Conservation (phyloP, 2,797 vertebrate species). For the Gymnodraco acuticeps region DNA sequence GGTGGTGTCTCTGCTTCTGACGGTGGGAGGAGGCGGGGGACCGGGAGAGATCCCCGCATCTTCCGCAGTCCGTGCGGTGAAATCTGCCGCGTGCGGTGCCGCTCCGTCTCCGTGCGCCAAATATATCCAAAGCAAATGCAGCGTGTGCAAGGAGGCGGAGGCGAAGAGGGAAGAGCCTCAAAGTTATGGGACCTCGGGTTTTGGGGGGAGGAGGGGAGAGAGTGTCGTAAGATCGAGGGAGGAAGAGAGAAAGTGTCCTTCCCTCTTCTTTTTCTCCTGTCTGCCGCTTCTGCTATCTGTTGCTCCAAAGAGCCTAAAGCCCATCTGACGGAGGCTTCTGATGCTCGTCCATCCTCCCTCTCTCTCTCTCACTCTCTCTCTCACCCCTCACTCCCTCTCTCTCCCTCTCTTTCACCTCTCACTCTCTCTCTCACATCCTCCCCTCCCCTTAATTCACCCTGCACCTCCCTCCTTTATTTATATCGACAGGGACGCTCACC, state of each 20-base stretch:
- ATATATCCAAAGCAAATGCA: conserved; percentile 21
- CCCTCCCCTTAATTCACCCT: conserved; percentile 31
- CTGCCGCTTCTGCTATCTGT: conserved; percentile 49
- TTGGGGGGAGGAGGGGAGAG: conserved; percentile 23
- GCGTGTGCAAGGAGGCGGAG: conserved; percentile 6
- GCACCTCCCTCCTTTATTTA: conserved; percentile 42
- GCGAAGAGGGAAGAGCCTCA: conserved; percentile 26
- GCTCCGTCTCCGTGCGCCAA: conserved; percentile 1
- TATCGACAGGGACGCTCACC: conserved; percentile 56
- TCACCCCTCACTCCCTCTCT: rapidly evolving
- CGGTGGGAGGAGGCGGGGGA: neutral
- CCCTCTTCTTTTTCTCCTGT: conserved; percentile 32
- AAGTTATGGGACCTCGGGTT: conserved; percentile 46
- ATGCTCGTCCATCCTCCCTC: conserved; percentile 35
- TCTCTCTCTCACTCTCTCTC: neutral
- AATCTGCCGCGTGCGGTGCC: neutral
- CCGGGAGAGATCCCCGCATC: conserved; percentile 22
- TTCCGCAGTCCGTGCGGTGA: conserved; percentile 11
- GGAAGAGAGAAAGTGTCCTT: conserved; percentile 8
- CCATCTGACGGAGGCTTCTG: conserved; percentile 45
- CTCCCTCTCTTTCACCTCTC: no score
- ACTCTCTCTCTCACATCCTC: no score
- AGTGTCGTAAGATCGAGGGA: conserved; percentile 22
- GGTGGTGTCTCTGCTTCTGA: neutral
- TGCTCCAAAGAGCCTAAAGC: conserved; percentile 54